These are phyloP conservation scores for Saturnia japonica DNA, from an alignment of 2,888 invertebrate species.

Conservation along the genomic window DNA sequence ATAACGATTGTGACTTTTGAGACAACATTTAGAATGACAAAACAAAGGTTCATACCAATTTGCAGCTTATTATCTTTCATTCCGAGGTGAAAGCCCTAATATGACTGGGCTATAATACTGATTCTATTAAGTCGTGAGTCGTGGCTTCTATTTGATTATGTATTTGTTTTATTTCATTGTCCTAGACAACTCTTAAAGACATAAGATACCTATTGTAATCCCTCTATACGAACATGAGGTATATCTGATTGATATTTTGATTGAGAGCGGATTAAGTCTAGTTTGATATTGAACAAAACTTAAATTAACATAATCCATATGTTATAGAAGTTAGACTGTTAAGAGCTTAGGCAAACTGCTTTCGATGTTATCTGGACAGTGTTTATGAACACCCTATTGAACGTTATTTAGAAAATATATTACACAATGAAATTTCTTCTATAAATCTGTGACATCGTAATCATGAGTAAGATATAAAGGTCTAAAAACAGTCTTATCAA, in stretches of 20 bases:
- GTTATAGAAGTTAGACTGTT: neutral
- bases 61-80: no score
- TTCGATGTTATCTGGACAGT: neutral
- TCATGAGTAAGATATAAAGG: neutral
- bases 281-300: slow-evolving; percentile 14
- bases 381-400: slow-evolving; percentile 1
- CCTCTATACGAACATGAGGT: neutral
- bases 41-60: no score
- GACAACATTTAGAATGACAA: no score
- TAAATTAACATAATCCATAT: slow-evolving; percentile 15
- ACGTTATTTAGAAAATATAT: neutral
- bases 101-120: no score
- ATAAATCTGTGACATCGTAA: neutral
- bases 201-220: neutral
- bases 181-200: neutral
- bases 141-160: neutral
- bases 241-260: slow-evolving; percentile 7
- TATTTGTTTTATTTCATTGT: neutral
- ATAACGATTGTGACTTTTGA: no score
- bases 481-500: no score
- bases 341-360: slow-evolving; percentile 4
- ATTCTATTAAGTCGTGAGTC: neutral
- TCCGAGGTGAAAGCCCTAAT: no score
- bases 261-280: neutral
- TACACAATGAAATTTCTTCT: neutral